Evolutionary conservation across 2,113 vertebrate species (phyloP).

Genomic region (Aix galericulata): DNA sequence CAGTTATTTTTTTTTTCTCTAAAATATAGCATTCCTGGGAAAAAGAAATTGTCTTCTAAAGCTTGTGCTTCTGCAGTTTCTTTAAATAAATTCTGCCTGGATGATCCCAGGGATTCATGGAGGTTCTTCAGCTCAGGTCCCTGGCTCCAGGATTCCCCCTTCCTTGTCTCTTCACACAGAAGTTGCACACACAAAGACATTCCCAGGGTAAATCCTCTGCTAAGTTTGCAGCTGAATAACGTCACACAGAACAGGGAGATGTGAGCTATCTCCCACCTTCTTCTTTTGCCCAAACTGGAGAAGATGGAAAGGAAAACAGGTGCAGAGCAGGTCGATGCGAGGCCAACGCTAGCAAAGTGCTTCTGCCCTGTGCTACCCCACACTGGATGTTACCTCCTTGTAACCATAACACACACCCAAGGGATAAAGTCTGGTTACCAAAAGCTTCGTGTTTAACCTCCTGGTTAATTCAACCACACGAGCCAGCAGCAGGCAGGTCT

Average conservation of each 20-base stretch:
- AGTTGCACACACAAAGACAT: background rate
- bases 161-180: background rate
- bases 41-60: background rate
- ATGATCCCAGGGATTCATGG: background rate
- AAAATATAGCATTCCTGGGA: background rate
- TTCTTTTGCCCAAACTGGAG: background rate
- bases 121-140: background rate
- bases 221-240: background rate
- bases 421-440: background rate
- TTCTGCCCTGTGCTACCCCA: fast-evolving
- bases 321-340: background rate
- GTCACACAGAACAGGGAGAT: fast-evolving
- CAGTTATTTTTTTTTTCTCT: background rate
- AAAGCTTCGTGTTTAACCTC: background rate
- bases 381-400: background rate
- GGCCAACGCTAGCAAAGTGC: background rate
- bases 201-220: background rate
- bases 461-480: background rate
- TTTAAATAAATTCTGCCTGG: background rate
- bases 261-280: background rate
- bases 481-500: background rate
- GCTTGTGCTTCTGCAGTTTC: background rate
- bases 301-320: background rate
- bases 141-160: background rate
- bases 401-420: background rate